These are phyloP conservation scores for Nyctalus aviator DNA, from an alignment of 2,797 vertebrate species.

Conservation along the genomic window DNA sequence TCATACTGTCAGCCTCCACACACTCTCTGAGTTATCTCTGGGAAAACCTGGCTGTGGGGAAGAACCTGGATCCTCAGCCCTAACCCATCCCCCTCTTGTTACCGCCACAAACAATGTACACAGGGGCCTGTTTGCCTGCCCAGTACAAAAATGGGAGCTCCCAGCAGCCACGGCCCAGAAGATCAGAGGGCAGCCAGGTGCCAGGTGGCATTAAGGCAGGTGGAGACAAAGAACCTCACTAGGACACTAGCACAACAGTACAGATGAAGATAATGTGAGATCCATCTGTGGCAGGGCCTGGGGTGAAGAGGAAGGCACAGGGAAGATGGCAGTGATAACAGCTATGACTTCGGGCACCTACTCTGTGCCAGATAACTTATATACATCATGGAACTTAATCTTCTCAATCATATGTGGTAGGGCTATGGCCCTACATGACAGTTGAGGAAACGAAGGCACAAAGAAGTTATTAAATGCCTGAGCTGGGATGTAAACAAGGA, in stretches of 20 bases:
- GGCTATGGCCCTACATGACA: not conserved
- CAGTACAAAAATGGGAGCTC: rapidly evolving
- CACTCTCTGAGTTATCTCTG: not conserved
- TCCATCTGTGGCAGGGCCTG: not conserved
- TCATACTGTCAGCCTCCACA: not conserved
- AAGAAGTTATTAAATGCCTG: not conserved
- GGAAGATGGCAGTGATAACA: not conserved
- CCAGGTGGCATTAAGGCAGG: not conserved
- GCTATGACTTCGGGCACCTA: not conserved
- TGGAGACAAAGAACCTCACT: no score
- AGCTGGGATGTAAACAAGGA: not conserved
- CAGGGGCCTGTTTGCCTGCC: not conserved
- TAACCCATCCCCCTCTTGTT: no score
- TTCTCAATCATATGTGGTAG: not conserved
- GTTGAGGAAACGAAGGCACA: not conserved
- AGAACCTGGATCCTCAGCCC: not conserved
- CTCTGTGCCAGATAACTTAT: not conserved
- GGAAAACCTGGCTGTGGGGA: not conserved
- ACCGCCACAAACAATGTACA: not conserved
- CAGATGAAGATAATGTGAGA: rapidly evolving
- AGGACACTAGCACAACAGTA: rapidly evolving
- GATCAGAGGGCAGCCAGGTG: not conserved
- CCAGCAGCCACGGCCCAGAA: not conserved
- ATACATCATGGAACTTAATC: not conserved
- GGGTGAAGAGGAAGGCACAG: not conserved